A percentile compares a stretch with the other conserved stretches of the same genome.
phyloP scores from a whole-genome alignment of 2,888 invertebrate genomes.

The Andrena trimmerana region DNA sequence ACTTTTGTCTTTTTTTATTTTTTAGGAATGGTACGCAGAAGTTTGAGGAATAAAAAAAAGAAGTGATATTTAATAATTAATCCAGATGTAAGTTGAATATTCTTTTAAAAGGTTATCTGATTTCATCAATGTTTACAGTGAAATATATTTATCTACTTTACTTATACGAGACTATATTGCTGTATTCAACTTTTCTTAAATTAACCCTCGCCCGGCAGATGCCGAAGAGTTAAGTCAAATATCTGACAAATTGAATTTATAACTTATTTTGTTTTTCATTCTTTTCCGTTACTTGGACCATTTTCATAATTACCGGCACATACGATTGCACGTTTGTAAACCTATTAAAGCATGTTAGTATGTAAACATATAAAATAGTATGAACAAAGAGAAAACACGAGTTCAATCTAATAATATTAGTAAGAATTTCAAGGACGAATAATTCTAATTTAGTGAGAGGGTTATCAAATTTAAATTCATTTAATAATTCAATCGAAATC shows the following conservation, averaged over 20 bases:
- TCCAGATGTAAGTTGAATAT: slow-evolving; percentile 1
- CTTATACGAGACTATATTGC: not conserved
- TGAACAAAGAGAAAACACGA: no score
- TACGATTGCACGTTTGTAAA: no score
- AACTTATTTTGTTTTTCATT: not conserved
- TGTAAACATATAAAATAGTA: no score
- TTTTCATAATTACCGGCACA: no score
- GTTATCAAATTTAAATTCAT: no score
- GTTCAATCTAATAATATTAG: no score
- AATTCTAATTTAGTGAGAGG: no score
- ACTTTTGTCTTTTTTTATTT: slow-evolving; percentile 1
- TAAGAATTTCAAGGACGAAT: no score
- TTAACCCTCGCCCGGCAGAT: not conserved
- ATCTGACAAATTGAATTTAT: not conserved
- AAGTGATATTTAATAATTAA: slow-evolving; percentile 10
- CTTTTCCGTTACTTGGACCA: no score
- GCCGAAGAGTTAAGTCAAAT: not conserved
- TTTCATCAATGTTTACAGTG: not conserved
- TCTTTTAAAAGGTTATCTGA: not conserved
- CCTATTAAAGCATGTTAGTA: no score
- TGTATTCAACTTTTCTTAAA: not conserved
- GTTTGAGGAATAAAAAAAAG: slow-evolving; percentile 43
- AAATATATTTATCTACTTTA: not conserved
- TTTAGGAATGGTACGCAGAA: slow-evolving; percentile 48
- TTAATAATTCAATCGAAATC: no score